phyloP scores from a whole-genome alignment of 92 coral and sea anemone species.

The Zoanthus sansibaricus region DNA sequence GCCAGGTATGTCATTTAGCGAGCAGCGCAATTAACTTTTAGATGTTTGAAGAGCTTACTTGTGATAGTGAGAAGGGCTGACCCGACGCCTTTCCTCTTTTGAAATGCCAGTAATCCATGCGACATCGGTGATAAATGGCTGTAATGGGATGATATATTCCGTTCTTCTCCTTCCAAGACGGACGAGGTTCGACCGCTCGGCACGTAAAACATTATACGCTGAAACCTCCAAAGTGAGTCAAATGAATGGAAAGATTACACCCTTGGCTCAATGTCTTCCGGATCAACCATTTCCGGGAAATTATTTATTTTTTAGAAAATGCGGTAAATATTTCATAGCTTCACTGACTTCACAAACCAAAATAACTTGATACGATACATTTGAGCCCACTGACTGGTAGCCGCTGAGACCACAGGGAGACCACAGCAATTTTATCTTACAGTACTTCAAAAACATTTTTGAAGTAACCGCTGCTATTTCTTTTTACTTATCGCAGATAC shows the following conservation, averaged over 20 bases:
- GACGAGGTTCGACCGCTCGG: slow-evolving; percentile 63
- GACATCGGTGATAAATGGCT: slow-evolving; percentile 71
- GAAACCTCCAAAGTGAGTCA: too few relatives aligned
- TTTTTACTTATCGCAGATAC: not conserved
- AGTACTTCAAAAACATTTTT: not conserved
- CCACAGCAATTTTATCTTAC: not conserved
- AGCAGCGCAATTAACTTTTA: not conserved
- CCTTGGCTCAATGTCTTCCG: not conserved
- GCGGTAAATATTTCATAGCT: too few relatives aligned
- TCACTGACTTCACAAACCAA: not conserved
- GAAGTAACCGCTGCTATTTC: not conserved
- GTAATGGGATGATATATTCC: slow-evolving; percentile 12
- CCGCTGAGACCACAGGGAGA: slow-evolving; percentile 3
- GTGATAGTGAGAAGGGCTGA: slow-evolving; percentile 72
- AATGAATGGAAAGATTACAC: not conserved
- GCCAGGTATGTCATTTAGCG: not conserved
- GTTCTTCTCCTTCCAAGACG: slow-evolving; percentile 27
- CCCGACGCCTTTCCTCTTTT: slow-evolving; percentile 76
- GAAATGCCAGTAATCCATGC: slow-evolving; percentile 80
- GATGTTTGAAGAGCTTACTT: slow-evolving; percentile 41
- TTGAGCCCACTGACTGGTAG: slow-evolving; percentile 4
- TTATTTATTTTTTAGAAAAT: too few relatives aligned
- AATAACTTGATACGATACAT: not conserved
- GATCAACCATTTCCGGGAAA: slow-evolving; percentile 28
- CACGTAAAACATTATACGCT: slow-evolving; percentile 66